Conservation (phyloP, 2,797 vertebrate species). For the Tangara arthus region DNA sequence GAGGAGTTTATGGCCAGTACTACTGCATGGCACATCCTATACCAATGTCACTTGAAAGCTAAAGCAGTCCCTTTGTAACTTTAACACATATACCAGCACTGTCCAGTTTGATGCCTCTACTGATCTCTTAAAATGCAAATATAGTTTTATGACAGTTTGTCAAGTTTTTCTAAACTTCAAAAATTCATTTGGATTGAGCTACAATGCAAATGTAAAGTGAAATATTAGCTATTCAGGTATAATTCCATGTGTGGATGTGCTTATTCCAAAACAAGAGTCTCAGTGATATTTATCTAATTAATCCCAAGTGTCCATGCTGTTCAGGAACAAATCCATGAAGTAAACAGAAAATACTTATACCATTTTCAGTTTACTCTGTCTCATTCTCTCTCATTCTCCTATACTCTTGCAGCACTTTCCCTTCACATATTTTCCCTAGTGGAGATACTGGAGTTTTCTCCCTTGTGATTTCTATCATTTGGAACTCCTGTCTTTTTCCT, state of each 20-base stretch:
- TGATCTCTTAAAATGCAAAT: background rate
- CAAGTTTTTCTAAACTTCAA: background rate
- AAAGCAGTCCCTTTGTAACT: background rate
- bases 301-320: background rate
- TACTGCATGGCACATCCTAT: background rate
- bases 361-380: background rate
- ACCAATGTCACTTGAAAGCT: background rate
- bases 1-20: background rate
- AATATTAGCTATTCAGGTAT: background rate
- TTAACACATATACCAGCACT: background rate
- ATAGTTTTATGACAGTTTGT: background rate
- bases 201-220: background rate
- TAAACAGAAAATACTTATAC: background rate
- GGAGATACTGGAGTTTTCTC: background rate
- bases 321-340: background rate
- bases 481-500: background rate
- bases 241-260: background rate
- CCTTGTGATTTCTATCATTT: background rate
- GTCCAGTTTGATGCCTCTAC: background rate
- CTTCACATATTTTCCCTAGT: background rate
- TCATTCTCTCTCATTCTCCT: background rate
- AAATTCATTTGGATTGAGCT: background rate
- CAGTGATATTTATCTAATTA: background rate
- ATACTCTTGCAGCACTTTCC: background rate
- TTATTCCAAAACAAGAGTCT: background rate